A percentile compares a stretch with the other conserved stretches of the same genome.
phyloP scores from a whole-genome alignment of 2,113 vertebrate genomes.

The Xiphophorus couchianus region DNA sequence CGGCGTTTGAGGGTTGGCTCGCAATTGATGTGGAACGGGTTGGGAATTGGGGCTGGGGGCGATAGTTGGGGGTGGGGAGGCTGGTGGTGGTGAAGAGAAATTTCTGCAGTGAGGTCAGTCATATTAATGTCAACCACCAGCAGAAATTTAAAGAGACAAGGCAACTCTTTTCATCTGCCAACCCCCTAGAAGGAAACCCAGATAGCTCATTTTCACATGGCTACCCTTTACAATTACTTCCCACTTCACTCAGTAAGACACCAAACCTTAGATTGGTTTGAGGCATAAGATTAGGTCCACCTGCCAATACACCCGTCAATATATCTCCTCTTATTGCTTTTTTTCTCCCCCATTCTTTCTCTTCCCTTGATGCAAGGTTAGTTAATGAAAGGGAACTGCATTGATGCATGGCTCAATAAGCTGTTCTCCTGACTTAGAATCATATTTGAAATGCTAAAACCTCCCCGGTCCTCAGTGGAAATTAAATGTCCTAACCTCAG shows the following conservation, averaged over 20 bases:
- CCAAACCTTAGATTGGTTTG: slow-evolving; percentile 45
- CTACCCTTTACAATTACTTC: slow-evolving; percentile 62
- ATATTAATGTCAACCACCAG: slow-evolving; percentile 67
- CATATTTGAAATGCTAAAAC: slow-evolving; percentile 61
- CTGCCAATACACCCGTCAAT: slow-evolving; percentile 72
- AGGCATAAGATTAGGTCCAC: slow-evolving; percentile 58
- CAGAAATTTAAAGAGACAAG: slow-evolving; percentile 58
- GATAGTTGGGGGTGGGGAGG: slow-evolving; percentile 17
- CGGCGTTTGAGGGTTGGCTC: slow-evolving; percentile 41
- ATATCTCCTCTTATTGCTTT: slow-evolving; percentile 61
- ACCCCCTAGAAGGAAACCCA: slow-evolving; percentile 47
- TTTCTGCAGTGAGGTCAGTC: slow-evolving; percentile 64
- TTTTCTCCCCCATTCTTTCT: slow-evolving; percentile 22
- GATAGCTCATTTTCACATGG: slow-evolving; percentile 57
- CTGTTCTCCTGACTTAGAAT: slow-evolving; percentile 40
- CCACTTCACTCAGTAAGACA: slow-evolving; percentile 52
- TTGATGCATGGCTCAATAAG: slow-evolving; percentile 67
- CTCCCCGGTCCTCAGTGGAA: slow-evolving; percentile 42
- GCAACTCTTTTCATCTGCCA: slow-evolving; percentile 45
- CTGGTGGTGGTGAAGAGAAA: slow-evolving; percentile 8
- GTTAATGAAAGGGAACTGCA: slow-evolving; percentile 68
- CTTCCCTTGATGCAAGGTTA: slow-evolving; percentile 57
- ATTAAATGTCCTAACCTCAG: slow-evolving; percentile 50
- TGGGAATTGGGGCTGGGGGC: slow-evolving; percentile 55
- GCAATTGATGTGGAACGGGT: slow-evolving; percentile 65